These are phyloP conservation scores for Agonopterix alstromeriana DNA, from an alignment of 2,888 invertebrate genomes.

Conservation along the genomic window DNA sequence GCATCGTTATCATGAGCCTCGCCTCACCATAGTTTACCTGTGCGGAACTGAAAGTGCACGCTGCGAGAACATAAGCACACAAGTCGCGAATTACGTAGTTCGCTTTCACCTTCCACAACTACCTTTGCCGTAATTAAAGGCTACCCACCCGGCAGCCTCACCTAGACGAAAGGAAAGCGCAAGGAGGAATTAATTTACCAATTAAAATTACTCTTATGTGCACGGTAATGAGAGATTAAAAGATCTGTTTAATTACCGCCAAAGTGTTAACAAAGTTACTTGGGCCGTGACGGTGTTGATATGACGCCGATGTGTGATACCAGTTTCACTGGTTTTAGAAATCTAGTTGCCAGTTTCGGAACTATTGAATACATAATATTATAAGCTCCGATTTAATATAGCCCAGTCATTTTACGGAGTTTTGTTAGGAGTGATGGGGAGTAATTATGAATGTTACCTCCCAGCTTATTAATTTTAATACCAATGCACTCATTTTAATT, in stretches of 20 bases:
- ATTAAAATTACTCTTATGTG: conserved; percentile 18
- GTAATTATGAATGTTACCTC: no score
- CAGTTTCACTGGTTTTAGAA: conserved; percentile 27
- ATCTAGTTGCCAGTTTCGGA: conserved; percentile 28
- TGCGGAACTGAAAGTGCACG: conserved; percentile 35
- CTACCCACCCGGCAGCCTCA: conserved; percentile 22
- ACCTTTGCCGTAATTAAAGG: conserved; percentile 34
- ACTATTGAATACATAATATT: conserved; percentile 26
- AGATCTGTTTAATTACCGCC: conserved; percentile 5
- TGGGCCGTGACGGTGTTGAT: conserved; percentile 8
- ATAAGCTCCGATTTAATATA: conserved; percentile 28
- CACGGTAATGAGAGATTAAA: conserved; percentile 17
- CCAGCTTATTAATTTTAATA: no score
- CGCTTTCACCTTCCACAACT: conserved; percentile 46
- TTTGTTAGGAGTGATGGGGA: no score
- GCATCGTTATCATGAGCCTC: conserved; percentile 30
- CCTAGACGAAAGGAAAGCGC: conserved; percentile 25
- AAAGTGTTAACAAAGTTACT: conserved; percentile 1
- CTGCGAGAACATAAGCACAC: conserved; percentile 23
- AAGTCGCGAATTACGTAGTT: conserved; percentile 33
- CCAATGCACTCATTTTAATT: no score
- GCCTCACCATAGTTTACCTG: conserved; percentile 8
- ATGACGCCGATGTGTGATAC: conserved; percentile 20
- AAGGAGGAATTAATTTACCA: conserved; percentile 24
- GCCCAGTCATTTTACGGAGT: no score